These are phyloP conservation scores for Enoplosus armatus DNA, from an alignment of 2,797 vertebrate species.

Conservation along the genomic window DNA sequence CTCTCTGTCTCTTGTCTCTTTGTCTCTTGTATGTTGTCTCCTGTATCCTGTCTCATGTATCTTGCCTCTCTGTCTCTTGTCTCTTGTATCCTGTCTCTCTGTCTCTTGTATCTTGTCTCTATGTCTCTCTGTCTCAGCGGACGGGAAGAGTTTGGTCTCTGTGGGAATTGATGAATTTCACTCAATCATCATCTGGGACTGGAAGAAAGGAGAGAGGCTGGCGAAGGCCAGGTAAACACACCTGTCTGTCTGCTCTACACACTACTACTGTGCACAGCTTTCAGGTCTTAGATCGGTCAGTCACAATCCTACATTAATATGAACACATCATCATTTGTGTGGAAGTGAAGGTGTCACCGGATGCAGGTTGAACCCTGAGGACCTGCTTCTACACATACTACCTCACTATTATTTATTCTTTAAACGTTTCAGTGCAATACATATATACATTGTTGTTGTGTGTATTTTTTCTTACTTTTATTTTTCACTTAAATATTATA, in stretches of 20 bases:
- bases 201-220: conserved; percentile 96
- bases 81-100: neutral
- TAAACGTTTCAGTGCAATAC: no score
- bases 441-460: no score
- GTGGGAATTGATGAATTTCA: conserved; percentile 95
- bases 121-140: conserved; percentile 81
- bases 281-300: no score
- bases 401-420: no score
- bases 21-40: neutral
- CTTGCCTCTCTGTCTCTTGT: neutral
- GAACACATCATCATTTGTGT: no score
- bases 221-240: conserved; percentile 90
- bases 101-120: neutral
- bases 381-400: no score
- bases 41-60: neutral
- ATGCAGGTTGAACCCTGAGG: no score
- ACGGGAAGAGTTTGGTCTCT: conserved; percentile 94
- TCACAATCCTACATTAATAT: no score
- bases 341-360: no score
- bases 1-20: neutral
- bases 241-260: conserved; percentile 11
- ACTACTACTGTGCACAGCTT: neutral
- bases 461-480: no score
- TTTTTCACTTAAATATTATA: no score
- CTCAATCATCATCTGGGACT: conserved; percentile 96